A percentile compares a stretch with the other conserved stretches of the same genome.
phyloP scores from a whole-genome alignment of 53 echinoderm and acorn worm species.

The Henricia sp. region DNA sequence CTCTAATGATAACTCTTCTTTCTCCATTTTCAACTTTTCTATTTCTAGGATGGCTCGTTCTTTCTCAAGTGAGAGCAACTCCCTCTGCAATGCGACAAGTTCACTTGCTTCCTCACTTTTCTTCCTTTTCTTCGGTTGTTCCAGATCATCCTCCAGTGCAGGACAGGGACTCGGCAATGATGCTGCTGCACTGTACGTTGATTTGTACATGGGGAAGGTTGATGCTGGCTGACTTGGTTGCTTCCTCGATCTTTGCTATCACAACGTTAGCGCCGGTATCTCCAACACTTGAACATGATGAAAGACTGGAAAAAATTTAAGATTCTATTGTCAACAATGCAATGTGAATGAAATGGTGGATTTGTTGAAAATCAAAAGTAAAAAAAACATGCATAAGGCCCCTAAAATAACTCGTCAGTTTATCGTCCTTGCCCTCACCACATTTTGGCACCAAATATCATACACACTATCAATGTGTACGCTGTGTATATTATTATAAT shows the following conservation, averaged over 20 bases:
- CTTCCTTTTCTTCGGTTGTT: neutral
- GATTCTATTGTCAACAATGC: slow-evolving; percentile 15
- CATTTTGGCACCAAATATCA: slow-evolving; percentile 11
- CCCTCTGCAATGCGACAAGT: too few species aligned
- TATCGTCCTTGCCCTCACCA: slow-evolving; percentile 16
- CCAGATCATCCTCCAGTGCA: neutral
- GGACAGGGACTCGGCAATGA: slow-evolving; percentile 8
- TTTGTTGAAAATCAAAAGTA: neutral
- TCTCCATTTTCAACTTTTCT: too few species aligned
- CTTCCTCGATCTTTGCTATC: slow-evolving; percentile 8
- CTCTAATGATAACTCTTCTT: too few species aligned
- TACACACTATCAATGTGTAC: slow-evolving; percentile 18
- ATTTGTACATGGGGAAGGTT: slow-evolving; percentile 1
- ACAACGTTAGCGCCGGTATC: slow-evolving; percentile 19
- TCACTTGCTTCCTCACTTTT: too few species aligned
- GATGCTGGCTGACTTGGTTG: neutral
- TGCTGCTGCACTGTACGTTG: slow-evolving; percentile 15
- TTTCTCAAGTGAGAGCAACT: too few species aligned
- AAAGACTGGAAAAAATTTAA: slow-evolving; percentile 4
- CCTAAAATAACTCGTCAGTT: slow-evolving; percentile 15
- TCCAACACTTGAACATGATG: slow-evolving; percentile 15
- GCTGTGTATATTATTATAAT: slow-evolving; percentile 5
- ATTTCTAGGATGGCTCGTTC: too few species aligned
- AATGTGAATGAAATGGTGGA: slow-evolving; percentile 14
- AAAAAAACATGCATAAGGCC: neutral